A percentile compares a stretch with the other conserved stretches of the same genome.
Conservation (phyloP, 2,888 invertebrate genomes). For the Gryllus longicercus region DNA sequence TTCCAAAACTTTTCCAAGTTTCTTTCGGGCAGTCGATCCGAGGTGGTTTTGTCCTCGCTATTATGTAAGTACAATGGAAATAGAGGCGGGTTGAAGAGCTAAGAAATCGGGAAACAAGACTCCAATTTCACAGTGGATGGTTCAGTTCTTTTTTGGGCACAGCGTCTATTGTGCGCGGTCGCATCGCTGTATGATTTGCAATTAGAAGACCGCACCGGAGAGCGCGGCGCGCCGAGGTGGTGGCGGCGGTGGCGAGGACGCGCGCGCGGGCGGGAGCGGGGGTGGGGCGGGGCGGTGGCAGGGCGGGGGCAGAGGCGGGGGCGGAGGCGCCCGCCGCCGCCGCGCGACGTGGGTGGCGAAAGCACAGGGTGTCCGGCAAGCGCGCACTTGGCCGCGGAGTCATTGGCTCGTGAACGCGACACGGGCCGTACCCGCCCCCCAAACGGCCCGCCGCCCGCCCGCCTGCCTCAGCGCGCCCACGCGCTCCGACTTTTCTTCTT, state of each 20-base stretch:
- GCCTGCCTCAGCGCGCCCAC: not conserved
- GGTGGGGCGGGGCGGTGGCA: not conserved
- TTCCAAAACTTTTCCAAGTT: not conserved
- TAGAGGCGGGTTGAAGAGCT: slow-evolving; percentile 17
- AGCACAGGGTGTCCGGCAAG: not conserved
- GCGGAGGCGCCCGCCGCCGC: not conserved
- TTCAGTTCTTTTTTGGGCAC: not conserved
- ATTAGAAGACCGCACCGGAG: slow-evolving; percentile 17
- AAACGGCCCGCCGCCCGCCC: not conserved
- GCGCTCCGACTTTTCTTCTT: not conserved
- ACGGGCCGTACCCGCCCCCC: not conserved
- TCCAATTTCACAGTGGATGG: slow-evolving; percentile 1
- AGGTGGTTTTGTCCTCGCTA: not conserved
- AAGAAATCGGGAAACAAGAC: slow-evolving; percentile 17
- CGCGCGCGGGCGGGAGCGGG: not conserved
- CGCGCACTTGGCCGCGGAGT: not conserved
- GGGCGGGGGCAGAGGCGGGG: not conserved
- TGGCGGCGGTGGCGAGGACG: not conserved
- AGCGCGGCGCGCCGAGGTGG: not conserved
- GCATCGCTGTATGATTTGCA: slow-evolving; percentile 17
- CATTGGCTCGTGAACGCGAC: too few relatives aligned
- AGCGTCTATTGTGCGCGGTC: slow-evolving; percentile 8
- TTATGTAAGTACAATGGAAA: slow-evolving; percentile 17
- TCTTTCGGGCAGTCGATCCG: not conserved
- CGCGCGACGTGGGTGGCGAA: slow-evolving; percentile 1